Percentiles rank a stretch among this genome's conserved stretches.
These are phyloP conservation scores for Pygoscelis adeliae DNA, from an alignment of 2,113 vertebrate genomes.

Conservation along the genomic window DNA sequence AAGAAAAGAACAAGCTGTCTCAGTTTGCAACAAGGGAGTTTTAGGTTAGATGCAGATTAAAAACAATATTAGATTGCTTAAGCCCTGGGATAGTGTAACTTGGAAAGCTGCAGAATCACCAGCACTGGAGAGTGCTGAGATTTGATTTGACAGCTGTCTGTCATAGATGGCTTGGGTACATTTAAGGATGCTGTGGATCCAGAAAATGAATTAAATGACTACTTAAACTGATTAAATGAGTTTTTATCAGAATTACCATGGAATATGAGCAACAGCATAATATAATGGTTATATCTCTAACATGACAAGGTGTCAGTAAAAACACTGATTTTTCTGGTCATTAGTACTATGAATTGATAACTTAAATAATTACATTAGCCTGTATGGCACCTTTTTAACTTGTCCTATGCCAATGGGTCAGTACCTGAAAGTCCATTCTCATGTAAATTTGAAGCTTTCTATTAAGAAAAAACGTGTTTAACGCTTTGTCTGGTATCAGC, in stretches of 20 bases:
- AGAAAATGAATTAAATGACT: neutral
- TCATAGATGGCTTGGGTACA: neutral
- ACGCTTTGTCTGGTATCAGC: neutral
- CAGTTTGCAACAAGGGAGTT: neutral
- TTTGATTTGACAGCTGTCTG: neutral
- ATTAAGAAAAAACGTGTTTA: neutral
- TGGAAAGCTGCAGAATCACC: neutral
- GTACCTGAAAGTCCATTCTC: neutral
- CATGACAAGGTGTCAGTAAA: neutral
- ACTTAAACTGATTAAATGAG: neutral
- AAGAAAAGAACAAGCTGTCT: neutral
- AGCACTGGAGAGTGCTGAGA: neutral
- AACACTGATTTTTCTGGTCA: neutral
- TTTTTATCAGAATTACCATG: neutral
- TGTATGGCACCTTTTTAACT: neutral
- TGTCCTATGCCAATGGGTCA: neutral
- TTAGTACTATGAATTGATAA: neutral
- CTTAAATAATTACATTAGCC: neutral
- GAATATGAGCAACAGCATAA: neutral
- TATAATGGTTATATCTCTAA: neutral
- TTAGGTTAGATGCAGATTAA: neutral
- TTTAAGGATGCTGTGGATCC: neutral
- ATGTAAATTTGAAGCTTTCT: neutral
- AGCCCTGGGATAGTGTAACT: neutral
- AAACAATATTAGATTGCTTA: neutral